Conservation (phyloP, 2,113 vertebrate genomes). For the Mustelus asterias region DNA sequence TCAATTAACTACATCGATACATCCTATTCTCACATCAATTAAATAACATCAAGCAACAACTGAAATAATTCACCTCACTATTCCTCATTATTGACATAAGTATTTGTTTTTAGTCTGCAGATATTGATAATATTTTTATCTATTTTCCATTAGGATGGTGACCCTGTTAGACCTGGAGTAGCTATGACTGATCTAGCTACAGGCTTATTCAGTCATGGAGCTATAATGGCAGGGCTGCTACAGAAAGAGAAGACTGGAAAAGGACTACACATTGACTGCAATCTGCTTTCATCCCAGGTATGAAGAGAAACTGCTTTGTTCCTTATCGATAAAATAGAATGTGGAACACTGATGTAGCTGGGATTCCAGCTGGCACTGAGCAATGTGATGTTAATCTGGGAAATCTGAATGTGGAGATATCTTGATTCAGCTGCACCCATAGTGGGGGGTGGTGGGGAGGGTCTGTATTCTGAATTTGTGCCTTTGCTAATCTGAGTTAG, state of each 20-base stretch:
- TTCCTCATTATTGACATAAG: not conserved
- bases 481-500: not conserved
- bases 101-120: not conserved
- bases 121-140: not conserved
- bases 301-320: constrained; percentile 1
- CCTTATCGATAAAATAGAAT: not conserved
- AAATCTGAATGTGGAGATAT: not conserved
- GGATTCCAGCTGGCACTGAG: not conserved
- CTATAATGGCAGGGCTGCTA: constrained; percentile 84
- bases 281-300: constrained; percentile 92
- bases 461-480: not conserved
- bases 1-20: not conserved
- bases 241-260: constrained; percentile 69
- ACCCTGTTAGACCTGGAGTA: constrained; percentile 82
- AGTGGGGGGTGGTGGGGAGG: not conserved
- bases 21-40: not conserved
- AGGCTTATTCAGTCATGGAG: constrained; percentile 75
- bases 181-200: constrained; percentile 95
- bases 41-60: not conserved
- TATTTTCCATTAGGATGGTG: constrained; percentile 63
- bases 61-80: not conserved
- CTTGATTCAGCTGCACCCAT: not conserved
- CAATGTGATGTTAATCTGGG: not conserved
- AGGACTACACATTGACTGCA: constrained; percentile 84
- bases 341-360: not conserved